Evolutionary conservation across 2,113 vertebrate genomes (phyloP).

Genomic region (Edolisoma coerulescens): DNA sequence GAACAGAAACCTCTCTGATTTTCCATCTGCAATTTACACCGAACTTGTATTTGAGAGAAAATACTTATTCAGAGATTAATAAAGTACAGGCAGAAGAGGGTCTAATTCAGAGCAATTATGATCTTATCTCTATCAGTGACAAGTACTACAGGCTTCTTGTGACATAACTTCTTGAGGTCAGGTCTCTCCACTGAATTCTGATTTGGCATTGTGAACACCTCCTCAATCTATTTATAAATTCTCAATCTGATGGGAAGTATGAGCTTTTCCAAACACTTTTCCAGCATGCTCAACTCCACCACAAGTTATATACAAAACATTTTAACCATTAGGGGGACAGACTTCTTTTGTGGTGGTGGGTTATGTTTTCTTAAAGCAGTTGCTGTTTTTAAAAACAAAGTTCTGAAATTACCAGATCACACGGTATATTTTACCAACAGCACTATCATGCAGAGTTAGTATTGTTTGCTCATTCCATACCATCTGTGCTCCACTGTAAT

Average conservation of each 20-base stretch:
- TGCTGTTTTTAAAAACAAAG: not conserved
- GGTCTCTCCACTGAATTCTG: not conserved
- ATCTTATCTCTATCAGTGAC: not conserved
- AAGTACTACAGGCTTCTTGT: not conserved
- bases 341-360: not conserved
- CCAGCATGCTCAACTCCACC: not conserved
- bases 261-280: not conserved
- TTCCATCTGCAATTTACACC: not conserved
- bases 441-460: not conserved
- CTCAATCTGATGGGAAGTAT: not conserved
- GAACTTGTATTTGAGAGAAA: not conserved
- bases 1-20: not conserved
- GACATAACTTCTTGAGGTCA: not conserved
- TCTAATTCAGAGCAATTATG: not conserved
- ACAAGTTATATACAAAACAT: not conserved
- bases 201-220: not conserved
- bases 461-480: not conserved
- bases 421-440: not conserved
- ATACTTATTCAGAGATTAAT: not conserved
- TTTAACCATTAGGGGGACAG: not conserved
- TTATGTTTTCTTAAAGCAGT: not conserved
- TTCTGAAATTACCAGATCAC: not conserved
- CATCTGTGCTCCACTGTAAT: constrained; percentile 6
- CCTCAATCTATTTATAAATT: not conserved
- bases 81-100: not conserved